Conservation (phyloP, 2,888 invertebrate genomes). For the Drosophila borborema region DNA sequence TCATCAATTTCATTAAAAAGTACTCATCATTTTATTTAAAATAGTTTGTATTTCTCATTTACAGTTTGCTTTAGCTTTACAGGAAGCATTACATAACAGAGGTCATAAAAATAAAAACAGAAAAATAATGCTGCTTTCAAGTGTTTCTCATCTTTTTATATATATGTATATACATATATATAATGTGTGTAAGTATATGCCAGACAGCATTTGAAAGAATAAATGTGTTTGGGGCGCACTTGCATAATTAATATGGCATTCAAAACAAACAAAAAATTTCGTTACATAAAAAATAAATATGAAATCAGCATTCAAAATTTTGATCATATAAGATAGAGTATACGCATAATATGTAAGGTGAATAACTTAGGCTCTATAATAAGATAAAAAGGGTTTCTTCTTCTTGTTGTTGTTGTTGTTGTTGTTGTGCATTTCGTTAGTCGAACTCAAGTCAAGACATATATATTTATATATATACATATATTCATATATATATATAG, state of each 20-base stretch:
- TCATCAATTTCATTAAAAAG: not conserved
- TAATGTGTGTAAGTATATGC: constrained; percentile 9
- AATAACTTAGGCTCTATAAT: constrained; percentile 61
- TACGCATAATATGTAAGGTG: constrained; percentile 27
- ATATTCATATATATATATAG: not conserved
- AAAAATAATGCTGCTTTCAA: constrained; percentile 31
- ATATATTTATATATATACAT: constrained; percentile 19
- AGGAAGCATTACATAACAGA: constrained; percentile 36
- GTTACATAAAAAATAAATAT: constrained; percentile 68
- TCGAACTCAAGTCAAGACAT: constrained; percentile 65
- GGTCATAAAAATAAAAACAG: constrained; percentile 38
- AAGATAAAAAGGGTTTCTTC: constrained; percentile 32
- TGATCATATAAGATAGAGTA: constrained; percentile 25
- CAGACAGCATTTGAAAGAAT: constrained; percentile 39
- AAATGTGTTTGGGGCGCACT: constrained; percentile 6
- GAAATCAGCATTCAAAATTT: constrained; percentile 57
- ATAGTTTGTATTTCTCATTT: constrained; percentile 73
- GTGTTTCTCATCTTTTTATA: constrained; percentile 9
- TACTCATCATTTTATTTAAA: constrained; percentile 65
- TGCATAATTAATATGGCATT: constrained; percentile 54
- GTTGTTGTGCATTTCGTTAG: constrained; percentile 50
- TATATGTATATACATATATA: constrained; percentile 5
- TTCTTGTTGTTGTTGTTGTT: constrained; percentile 5
- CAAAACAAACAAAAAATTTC: constrained; percentile 32
- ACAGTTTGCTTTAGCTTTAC: constrained; percentile 61